Evolutionary conservation across 2,113 vertebrate genomes (phyloP).

Genomic region (Cisticola juncidis): DNA sequence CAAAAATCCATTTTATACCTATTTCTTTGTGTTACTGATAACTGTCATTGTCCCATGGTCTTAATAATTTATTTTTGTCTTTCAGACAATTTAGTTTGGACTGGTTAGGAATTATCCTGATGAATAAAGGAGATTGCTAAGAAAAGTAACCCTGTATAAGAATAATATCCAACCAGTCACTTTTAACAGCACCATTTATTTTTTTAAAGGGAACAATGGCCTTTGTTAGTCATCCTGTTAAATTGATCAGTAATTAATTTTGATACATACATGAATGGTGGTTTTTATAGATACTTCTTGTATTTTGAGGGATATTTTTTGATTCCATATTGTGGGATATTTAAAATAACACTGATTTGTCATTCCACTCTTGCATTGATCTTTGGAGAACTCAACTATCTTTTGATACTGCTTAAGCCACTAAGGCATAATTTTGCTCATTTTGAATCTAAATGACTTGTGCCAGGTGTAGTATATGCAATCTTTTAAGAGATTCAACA

Average conservation of each 20-base stretch:
- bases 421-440: background rate
- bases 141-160: background rate
- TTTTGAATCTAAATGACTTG: background rate
- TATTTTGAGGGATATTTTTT: background rate
- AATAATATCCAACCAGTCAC: background rate
- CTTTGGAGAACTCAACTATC: background rate
- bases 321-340: background rate
- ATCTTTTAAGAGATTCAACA: conserved; percentile 6
- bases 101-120: background rate
- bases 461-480: background rate
- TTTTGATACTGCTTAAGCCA: background rate
- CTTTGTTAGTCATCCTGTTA: background rate
- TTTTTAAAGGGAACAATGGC: background rate
- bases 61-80: background rate
- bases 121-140: background rate
- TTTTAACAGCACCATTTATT: background rate
- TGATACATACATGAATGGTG: rapidly evolving
- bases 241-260: background rate
- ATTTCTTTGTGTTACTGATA: background rate
- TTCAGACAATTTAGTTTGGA: background rate
- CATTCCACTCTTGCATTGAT: background rate
- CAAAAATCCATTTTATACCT: background rate
- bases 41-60: background rate
- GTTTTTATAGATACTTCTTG: background rate
- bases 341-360: background rate